Conservation (phyloP, 2,888 invertebrate species). For the Scrobipalpa costella region DNA sequence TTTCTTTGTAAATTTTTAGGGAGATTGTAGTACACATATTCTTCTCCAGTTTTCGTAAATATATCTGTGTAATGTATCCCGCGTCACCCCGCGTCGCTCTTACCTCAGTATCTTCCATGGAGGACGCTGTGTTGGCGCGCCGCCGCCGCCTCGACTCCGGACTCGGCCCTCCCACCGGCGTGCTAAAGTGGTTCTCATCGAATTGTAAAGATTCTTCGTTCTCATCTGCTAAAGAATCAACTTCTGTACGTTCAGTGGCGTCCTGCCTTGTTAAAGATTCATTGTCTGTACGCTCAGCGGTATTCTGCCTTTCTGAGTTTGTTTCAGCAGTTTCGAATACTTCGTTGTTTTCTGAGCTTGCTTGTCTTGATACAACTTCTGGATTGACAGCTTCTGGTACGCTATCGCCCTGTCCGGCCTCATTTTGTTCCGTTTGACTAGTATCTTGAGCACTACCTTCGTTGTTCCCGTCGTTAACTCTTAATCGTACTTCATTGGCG, state of each 20-base stretch:
- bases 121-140: constrained; percentile 58
- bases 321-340: neutral
- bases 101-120: constrained; percentile 76
- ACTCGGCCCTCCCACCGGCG: constrained; percentile 62
- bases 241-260: constrained; percentile 25
- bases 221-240: constrained; percentile 13
- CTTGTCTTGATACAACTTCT: neutral
- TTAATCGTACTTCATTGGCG: constrained; percentile 53
- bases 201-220: constrained; percentile 60
- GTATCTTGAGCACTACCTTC: constrained; percentile 51
- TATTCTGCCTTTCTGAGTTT: neutral
- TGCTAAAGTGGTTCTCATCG: constrained; percentile 78
- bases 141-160: constrained; percentile 48
- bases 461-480: constrained; percentile 35
- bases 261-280: neutral
- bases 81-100: constrained; percentile 48
- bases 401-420: constrained; percentile 11
- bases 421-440: constrained; percentile 47
- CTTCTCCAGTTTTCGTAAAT: neutral
- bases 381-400: neutral
- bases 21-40: no score
- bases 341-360: neutral
- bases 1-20: no score
- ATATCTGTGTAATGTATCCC: neutral
- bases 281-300: neutral